Evolutionary conservation across 2,888 invertebrate species (phyloP).

Genomic region (Macrophya alboannulata): DNA sequence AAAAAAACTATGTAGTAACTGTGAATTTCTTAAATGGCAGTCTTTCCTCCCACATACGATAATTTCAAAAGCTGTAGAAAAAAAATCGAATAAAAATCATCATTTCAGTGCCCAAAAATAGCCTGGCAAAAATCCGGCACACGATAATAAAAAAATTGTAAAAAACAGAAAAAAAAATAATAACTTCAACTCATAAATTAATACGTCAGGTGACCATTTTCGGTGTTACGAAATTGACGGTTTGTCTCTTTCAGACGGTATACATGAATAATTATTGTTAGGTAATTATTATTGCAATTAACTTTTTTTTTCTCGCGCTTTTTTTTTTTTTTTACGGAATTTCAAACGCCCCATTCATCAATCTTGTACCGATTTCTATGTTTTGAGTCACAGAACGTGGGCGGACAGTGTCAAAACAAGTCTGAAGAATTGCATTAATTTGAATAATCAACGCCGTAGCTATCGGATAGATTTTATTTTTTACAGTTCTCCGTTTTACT

Average conservation of each 20-base stretch:
- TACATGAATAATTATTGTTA: conserved; percentile 29
- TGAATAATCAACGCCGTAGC: background rate
- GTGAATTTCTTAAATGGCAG: background rate
- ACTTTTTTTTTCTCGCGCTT: background rate
- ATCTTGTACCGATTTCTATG: conserved; percentile 11
- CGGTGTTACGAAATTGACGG: background rate
- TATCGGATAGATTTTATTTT: background rate
- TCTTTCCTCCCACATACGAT: background rate
- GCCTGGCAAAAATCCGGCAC: background rate
- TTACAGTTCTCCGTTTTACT: background rate
- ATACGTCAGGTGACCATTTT: background rate
- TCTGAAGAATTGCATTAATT: conserved; percentile 32
- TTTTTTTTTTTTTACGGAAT: background rate
- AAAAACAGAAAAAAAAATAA: background rate
- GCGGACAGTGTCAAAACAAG: conserved; percentile 65
- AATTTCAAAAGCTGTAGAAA: background rate
- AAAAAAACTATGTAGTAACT: background rate
- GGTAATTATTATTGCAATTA: conserved; percentile 15
- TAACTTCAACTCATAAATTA: background rate
- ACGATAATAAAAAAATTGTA: background rate
- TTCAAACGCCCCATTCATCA: conserved; percentile 7
- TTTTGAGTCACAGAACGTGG: conserved; percentile 56
- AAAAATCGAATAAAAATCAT: background rate
- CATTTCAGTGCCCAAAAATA: conserved; percentile 15
- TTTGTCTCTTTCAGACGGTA: background rate